Evolutionary conservation across 2,797 vertebrate genomes (phyloP), one percentile per base, ranked within the genome.

Genomic region (Numenius phaeopus): DNA sequence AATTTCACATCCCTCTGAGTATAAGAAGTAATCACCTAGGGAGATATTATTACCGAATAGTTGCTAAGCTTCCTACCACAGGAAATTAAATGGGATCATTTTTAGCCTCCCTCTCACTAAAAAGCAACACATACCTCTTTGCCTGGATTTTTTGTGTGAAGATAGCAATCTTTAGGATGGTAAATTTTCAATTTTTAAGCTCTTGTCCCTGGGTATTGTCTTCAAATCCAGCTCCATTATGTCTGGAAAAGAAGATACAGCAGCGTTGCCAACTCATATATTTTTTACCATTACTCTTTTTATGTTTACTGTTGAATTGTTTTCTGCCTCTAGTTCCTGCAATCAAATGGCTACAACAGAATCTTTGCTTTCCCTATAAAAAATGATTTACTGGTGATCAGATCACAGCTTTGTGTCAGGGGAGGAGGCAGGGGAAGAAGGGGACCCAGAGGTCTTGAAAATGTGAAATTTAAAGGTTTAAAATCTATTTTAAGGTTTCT

Each of bases 11-110:
- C 78, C 46, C 90, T 93, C 52, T 29, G 73, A 80, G 37, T 59
- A 57, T 46, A 83, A 67, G 78, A 59, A 94, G 71, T 72, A 92
- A 94, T 78, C 83, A 94, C 57, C 75, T 52, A 62, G 95, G 83
- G 58, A 96, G 89, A 80, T 44, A 65, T 23, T 93, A 77, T 77
- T 95, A 87, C 69, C 11, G 14, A 78, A 69, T 15, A 73, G 65
- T 83, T 91, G 65, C 75, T 91, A 85, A 94, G 76, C 82, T 93
- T 90, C 82, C 90, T 86, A 75, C 61, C 85, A 85, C 87, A 96
- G 95, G 94, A 96, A 97, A 96, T 96, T 92, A 95, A 95, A 94
- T 40, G 54, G 84, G 34, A 71, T 65, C 46, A n/a, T 81, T 72
- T 50, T 39, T 87, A 80, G 52, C 71, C 86, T 94, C 83, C 46